Base-by-base conservation (phyloP, 1,140 invertebrate species). In the Anagrus nilaparvatae region DNA sequence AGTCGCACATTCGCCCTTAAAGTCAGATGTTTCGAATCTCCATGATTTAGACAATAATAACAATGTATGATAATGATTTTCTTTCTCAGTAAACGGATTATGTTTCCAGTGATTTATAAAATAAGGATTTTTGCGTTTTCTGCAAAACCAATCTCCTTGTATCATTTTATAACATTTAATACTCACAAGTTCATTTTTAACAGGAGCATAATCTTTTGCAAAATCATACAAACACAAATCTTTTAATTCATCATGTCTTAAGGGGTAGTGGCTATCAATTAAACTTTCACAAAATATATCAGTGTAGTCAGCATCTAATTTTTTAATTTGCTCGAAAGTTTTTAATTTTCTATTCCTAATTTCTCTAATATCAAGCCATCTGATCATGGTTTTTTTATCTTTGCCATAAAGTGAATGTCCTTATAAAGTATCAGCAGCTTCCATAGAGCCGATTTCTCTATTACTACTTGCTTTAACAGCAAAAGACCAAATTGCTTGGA, bases 321-420 rank as follows among this genome's bases (percentile, higher is more conserved):
- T 18, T 44, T 50, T 39, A 43, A 59, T 54, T 43, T 57, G 47
- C 36, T 50, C 27, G 19, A 43, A 34, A 21, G 50, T 17, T 53
- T 55, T 59, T 14, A 59, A 12, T 51, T 51, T 57, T 42, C 52
- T 36, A 41, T 42, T 52, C 42, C 53, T 42, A 27, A 54, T 40
- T 0, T 54, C 46, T 39, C 53, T 59, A 12, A 59, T 51, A 47
- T 62, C 54, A 31, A 63, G 33, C 59, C 59, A 65, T 46, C 43
- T 40, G 18, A 62, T 58, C 20, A 52, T 58, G 10, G 60, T 65
- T 14, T 52, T 27, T 0, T 47, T 34, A 54, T 63, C 59, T 14
- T 60, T 63, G 6, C 52, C 55, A 42, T 55, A 47, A 19, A 63
- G 38, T 18, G 56, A 40, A 36, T 55, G 55, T 23, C 54, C 53